Evolutionary conservation across 2,113 vertebrate species (phyloP), one percentile per base, ranked within the genome.

Genomic region (Upupa epops): DNA sequence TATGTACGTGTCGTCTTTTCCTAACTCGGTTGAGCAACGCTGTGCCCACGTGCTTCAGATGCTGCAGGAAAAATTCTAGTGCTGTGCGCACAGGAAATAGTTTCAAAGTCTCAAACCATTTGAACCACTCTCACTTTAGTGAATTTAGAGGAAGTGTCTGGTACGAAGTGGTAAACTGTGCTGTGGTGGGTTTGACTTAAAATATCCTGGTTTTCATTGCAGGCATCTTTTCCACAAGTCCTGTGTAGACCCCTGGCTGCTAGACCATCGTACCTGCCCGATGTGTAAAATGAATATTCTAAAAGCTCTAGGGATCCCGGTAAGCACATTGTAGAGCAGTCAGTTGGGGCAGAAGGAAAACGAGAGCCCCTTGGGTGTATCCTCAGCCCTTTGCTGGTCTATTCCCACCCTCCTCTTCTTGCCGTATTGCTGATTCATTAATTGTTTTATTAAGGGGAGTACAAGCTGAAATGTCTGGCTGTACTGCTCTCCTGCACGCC

Each of bases 231-330:
- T 99, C 97, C 99, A 99, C 97, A 99, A 99, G 96, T 98, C 98
- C 97, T 99, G 99, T 72, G 99, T 99, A 73, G 99, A 99, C 96
- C 99, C 99, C 6, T 99, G 99, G 99, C 98, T 99, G 26, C 98
- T 98, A 95, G 99, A 99, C 95, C 99, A 99, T 96, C 98, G 98
- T 34, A 99, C 99, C 24, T 99, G 99, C 84, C 99, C 99, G 61
- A 99, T 99, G 99, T 99, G 99, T 97, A 99, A 99, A 98, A 99
- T 99, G 98, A 99, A 99, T 97, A 99, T 99, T 96, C 98, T 99
- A 48, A 99, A 99, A 98, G 99, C 99, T 60, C 97, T 99, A 83
- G 99, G 99, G 89, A 98, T 99, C 94, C 98, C 98, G 94, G 99
- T 99, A 98, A 98, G 98, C 94, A 89, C 12, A 1, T 56, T 2